Percentiles rank a stretch among this genome's conserved stretches.
Conservation (phyloP, 2,888 invertebrate species). For the Andrena marginata region DNA sequence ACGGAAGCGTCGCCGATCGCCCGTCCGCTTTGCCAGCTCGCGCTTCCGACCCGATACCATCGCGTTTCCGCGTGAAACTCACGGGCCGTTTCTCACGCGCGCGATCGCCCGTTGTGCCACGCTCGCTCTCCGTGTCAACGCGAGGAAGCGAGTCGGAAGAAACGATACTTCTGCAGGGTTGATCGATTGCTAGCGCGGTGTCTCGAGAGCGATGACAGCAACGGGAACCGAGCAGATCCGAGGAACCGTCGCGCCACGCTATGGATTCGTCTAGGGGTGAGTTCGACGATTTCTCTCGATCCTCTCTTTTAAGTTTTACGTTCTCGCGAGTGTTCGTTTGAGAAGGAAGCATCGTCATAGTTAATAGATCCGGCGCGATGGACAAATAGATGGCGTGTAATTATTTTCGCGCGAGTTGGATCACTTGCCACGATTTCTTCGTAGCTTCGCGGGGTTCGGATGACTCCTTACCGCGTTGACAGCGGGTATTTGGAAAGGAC, state of each 20-base stretch:
- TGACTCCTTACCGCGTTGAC: too few relatives aligned
- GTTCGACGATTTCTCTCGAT: conserved; percentile 10
- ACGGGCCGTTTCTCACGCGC: neutral
- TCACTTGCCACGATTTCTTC: too few relatives aligned
- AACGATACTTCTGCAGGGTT: neutral
- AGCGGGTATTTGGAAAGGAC: too few relatives aligned
- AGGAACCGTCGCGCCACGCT: neutral
- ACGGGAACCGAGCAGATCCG: neutral
- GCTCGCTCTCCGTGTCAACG: conserved; percentile 16
- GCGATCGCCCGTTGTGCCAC: neutral
- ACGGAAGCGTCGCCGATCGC: neutral
- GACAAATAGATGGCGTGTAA: too few relatives aligned
- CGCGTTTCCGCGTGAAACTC: too few relatives aligned
- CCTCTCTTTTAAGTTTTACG: neutral
- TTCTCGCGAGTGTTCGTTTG: neutral
- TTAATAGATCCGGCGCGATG: neutral
- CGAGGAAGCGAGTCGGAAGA: neutral
- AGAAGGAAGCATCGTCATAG: neutral
- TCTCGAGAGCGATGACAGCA: neutral
- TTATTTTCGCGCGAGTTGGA: too few relatives aligned
- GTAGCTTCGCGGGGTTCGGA: too few relatives aligned
- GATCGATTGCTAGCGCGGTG: neutral
- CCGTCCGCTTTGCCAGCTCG: conserved; percentile 1
- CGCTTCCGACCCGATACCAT: conserved; percentile 1
- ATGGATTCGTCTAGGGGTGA: conserved; percentile 40